Base-by-base conservation (phyloP, 1,140 invertebrate species). In the Gonioctena quinquepunctata region DNA sequence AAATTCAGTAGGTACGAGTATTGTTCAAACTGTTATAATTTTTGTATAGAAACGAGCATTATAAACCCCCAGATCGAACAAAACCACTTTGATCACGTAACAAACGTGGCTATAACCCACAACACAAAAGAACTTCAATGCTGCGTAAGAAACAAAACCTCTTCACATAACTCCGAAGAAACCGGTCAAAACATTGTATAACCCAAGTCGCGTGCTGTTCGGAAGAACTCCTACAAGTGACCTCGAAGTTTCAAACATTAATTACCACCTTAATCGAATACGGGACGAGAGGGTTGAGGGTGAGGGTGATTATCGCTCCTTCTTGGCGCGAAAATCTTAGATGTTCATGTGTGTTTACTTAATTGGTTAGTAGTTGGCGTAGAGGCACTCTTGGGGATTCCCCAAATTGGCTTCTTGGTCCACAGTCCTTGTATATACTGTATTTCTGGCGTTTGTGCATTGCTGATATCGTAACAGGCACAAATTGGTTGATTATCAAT, bases 181-280 rank as follows among this genome's bases (percentile, higher is more conserved):
- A 48, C 33, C 22, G 48, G 28, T 48, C 62, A 65, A 49, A 65
- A 16, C 22, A 21, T 62, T 28, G 4, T 27, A 19, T 62, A 28
- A 23, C 13, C 7, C 13, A 21, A 28, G 13, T 25, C 52, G 50
- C 3, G 7, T 52, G 8, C 16, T 60, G 19, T 26, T n/a, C 57
- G 3, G n/a, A 33, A 21, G 66, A 68, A 68, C 33, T 56, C 66
- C 13, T 68, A 60, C 7, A 26, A 60, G 56, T 59, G 60, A 62
- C 25, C 60, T 62, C 26, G n/a, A 62, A 42, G 28, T 33, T 42
- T 16, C 60, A 57, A 42, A 28, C 16, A 13, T 27, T 62, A 62
- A 62, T 62, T 27, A 62, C 13, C 25, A 16, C 33, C 33, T 42
- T 42, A 42, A 42, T 42, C 33, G 33, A 42, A n/a, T 42, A 42